These are phyloP conservation scores for Cynodonichthys magdalenae DNA, from an alignment of 2,797 vertebrate genomes.

Conservation along the genomic window DNA sequence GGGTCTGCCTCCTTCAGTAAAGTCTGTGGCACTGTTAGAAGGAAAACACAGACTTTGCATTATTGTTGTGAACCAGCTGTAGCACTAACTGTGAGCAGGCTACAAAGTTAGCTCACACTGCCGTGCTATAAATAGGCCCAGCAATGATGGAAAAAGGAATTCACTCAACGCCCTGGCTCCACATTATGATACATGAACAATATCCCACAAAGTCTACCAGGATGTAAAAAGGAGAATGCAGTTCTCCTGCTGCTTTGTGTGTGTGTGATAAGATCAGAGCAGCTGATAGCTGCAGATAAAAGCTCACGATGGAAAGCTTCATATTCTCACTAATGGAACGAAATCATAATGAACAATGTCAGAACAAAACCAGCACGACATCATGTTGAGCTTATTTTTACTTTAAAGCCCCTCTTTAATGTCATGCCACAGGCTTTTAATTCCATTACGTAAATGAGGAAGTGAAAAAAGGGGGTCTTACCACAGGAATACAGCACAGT, in stretches of 20 bases:
- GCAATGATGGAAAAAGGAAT: conserved; percentile 18
- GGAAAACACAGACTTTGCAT: conserved; percentile 8
- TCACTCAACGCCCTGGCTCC: conserved; percentile 20
- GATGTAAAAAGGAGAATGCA: conserved; percentile 58
- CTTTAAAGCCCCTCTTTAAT: background rate
- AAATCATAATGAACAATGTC: conserved; percentile 8
- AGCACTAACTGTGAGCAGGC: background rate
- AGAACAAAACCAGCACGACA: conserved; percentile 18
- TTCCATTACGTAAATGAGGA: conserved; percentile 28
- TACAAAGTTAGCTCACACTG: conserved; percentile 20
- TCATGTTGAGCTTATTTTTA: conserved; percentile 4
- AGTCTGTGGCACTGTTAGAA: conserved; percentile 69
- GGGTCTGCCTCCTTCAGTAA: conserved; percentile 89
- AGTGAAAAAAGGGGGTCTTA: conserved; percentile 71
- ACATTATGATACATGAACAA: conserved; percentile 36
- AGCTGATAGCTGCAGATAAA: conserved; percentile 53
- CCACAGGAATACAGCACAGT: conserved; percentile 92
- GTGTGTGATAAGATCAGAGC: conserved; percentile 39
- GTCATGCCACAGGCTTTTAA: conserved; percentile 3
- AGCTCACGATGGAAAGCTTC: conserved; percentile 23
- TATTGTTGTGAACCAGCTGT: background rate
- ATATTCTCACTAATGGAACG: conserved; percentile 19
- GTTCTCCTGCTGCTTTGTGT: conserved; percentile 36
- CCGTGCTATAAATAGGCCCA: conserved; percentile 28
- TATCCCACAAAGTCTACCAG: conserved; percentile 71